Conservation (phyloP, 1,140 invertebrate species). For the Apis cerana region DNA sequence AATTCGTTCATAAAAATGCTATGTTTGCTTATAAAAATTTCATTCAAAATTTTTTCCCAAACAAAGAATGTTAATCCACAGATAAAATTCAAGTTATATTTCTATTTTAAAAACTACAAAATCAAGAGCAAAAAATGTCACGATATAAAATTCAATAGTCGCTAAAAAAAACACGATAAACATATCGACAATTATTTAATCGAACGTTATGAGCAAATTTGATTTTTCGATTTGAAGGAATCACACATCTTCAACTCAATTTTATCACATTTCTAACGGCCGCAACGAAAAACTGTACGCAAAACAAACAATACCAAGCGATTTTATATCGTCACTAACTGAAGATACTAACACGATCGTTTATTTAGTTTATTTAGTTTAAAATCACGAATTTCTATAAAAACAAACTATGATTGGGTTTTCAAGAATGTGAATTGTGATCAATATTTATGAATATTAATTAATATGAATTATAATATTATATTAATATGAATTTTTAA, state of each 20-base stretch:
- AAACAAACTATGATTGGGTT: not conserved
- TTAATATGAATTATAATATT: no score
- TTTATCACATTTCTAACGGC: not conserved
- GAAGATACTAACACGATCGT: not conserved
- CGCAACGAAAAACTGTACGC: not conserved
- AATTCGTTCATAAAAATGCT: not conserved
- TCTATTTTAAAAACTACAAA: not conserved
- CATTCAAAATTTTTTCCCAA: not conserved
- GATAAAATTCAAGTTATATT: not conserved
- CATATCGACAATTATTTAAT: not conserved
- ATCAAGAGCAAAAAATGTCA: not conserved
- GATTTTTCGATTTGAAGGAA: not conserved
- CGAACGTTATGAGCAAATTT: not conserved
- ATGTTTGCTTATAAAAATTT: slow-evolving; percentile 3
- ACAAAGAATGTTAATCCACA: not conserved
- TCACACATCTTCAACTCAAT: not conserved
- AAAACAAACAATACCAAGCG: not conserved
- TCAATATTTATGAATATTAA: no score
- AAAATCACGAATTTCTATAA: slow-evolving; percentile 5
- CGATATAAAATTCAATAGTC: not conserved
- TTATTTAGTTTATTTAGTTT: no score
- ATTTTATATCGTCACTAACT: slow-evolving; percentile 3
- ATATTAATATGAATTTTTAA: no score
- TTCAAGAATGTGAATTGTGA: no score
- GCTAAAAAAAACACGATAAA: not conserved